A percentile compares a stretch with the other conserved stretches of the same genome.
Evolutionary conservation across 2,113 vertebrate genomes (phyloP).

Genomic region (Salminus brasiliensis): DNA sequence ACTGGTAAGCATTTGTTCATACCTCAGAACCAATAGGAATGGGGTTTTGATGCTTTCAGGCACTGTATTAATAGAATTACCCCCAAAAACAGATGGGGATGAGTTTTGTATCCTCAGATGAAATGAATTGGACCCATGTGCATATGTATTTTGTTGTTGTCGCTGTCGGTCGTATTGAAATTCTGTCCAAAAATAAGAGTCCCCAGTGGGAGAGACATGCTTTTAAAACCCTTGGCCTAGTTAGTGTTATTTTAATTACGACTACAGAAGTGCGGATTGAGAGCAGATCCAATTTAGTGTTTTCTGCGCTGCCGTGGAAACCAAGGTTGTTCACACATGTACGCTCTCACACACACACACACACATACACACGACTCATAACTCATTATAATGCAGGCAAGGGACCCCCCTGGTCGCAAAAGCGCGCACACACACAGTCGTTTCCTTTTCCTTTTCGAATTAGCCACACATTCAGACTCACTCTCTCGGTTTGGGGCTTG

Average conservation of each 20-base stretch:
- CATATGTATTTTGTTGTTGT: neutral
- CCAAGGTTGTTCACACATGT: neutral
- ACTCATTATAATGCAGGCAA: neutral
- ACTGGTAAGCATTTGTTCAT: too few species aligned
- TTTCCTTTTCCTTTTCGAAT: slow-evolving; percentile 62
- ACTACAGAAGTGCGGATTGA: neutral
- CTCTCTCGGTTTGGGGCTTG: slow-evolving; percentile 57
- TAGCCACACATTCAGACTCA: slow-evolving; percentile 45
- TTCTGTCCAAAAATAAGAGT: neutral
- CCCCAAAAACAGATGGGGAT: too few species aligned
- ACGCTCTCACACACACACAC: neutral
- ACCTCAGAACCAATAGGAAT: too few species aligned
- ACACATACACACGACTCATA: neutral
- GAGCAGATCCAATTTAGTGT: neutral
- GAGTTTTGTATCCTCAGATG: too few species aligned
- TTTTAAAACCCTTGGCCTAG: neutral
- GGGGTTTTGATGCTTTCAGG: too few species aligned
- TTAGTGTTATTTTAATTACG: slow-evolving; percentile 31
- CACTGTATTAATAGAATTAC: too few species aligned
- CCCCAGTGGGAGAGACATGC: neutral
- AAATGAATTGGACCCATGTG: neutral
- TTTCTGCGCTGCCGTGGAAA: slow-evolving; percentile 5
- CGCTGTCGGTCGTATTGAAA: neutral
- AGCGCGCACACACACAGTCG: slow-evolving; percentile 65
- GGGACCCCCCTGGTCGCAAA: slow-evolving; percentile 20